These are phyloP conservation scores for Enteromius radiatus DNA, from an alignment of 2,797 vertebrate species.

Conservation along the genomic window DNA sequence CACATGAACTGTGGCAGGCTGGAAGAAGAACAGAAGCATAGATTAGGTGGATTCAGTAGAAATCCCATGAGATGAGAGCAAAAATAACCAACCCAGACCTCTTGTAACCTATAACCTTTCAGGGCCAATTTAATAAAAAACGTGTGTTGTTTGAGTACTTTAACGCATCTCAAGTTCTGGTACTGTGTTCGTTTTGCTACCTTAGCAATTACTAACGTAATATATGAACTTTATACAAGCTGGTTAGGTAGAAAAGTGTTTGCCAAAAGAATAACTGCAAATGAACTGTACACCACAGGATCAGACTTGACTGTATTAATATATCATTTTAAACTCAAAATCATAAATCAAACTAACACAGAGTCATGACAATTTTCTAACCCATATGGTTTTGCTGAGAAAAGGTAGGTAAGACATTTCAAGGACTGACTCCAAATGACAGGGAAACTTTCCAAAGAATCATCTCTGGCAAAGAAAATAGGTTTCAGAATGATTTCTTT, in stretches of 20 bases:
- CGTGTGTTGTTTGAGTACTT: neutral
- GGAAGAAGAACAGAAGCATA: constrained; percentile 34
- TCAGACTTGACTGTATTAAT: neutral
- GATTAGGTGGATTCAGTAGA: neutral
- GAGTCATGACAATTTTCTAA: neutral
- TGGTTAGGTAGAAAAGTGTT: neutral
- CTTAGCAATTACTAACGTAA: neutral
- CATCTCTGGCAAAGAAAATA: constrained; percentile 14
- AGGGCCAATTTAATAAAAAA: neutral
- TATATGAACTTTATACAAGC: neutral
- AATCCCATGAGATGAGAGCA: neutral
- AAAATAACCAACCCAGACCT: neutral
- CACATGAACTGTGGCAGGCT: constrained; percentile 88
- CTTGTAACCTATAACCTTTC: neutral
- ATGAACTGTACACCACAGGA: neutral
- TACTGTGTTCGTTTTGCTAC: neutral
- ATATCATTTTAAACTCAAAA: neutral
- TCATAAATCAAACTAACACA: neutral
- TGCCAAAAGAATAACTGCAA: neutral
- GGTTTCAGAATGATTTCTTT: neutral
- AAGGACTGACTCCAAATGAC: constrained; percentile 8
- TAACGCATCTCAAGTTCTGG: neutral
- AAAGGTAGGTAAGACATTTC: neutral
- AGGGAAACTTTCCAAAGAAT: constrained; percentile 9
- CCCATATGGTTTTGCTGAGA: neutral